Conservation (phyloP, 2,888 invertebrate genomes). For the Ctenicera cuprea region DNA sequence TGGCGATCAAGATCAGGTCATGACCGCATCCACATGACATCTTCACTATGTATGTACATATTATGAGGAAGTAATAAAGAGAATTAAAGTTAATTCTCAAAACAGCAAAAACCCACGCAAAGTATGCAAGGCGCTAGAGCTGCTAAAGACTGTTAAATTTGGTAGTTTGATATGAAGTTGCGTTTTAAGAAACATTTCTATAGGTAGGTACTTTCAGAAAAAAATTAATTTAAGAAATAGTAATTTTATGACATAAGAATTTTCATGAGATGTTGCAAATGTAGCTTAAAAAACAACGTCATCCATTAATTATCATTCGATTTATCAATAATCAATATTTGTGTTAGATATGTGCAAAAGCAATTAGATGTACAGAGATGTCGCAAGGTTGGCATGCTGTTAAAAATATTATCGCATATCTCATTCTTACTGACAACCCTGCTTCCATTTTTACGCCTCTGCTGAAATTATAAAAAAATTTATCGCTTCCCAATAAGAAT, state of each 20-base stretch:
- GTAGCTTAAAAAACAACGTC: neutral
- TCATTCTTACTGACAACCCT: neutral
- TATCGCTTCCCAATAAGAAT: no score
- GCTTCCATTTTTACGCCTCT: neutral
- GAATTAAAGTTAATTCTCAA: slow-evolving; percentile 24
- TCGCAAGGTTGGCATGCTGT: neutral
- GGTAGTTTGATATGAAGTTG: no score
- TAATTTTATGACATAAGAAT: no score
- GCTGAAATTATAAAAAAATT: no score
- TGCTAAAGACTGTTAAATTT: neutral
- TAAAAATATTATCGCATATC: slow-evolving; percentile 10
- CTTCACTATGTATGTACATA: slow-evolving; percentile 7
- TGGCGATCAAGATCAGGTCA: neutral
- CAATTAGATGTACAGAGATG: slow-evolving; percentile 3
- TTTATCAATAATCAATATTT: slow-evolving; percentile 4
- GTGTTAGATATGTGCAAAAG: neutral
- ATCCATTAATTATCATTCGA: slow-evolving; percentile 4
- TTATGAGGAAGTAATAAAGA: slow-evolving; percentile 33
- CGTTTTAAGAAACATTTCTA: no score
- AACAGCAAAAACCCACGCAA: slow-evolving; percentile 23
- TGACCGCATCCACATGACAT: slow-evolving; percentile 2
- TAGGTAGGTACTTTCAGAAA: no score
- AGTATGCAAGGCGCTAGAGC: neutral
- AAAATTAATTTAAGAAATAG: no score
- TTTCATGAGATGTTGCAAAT: neutral